Evolutionary conservation across 2,113 vertebrate genomes (phyloP), one percentile per base, ranked within the genome.

Genomic region (Sorex fumeus): DNA sequence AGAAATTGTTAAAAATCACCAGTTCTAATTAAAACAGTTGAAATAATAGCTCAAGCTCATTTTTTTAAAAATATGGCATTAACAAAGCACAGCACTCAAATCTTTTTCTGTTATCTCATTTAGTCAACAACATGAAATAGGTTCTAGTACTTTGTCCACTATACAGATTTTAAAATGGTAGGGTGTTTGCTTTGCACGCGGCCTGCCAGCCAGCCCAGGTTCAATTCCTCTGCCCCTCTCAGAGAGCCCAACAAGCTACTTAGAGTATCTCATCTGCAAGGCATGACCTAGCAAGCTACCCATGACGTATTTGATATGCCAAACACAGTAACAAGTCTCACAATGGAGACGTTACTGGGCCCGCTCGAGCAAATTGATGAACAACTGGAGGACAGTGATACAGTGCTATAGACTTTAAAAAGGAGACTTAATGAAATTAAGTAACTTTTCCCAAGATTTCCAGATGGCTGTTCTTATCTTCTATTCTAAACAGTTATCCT

Each of bases 141-240:
- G 25, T 72, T 91, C 23, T 80, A 57, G 9, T 71, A 30, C 71
- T 75, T 85, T 57, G 40, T 88, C 77, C 19, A 81, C 6, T 85
- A 86, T 78, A 30, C 16, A 93, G 60, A 83, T 82, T 71, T 88
- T 66, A 92, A 92, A 83, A 72, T n/a, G n/a, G n/a, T n/a, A n/a
- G n/a, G n/a, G n/a, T n/a, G n/a, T n/a, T n/a, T n/a, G n/a, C n/a
- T n/a, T n/a, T n/a, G n/a, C n/a, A n/a, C n/a, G n/a, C n/a, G n/a
- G n/a, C n/a, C n/a, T n/a, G n/a, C n/a, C n/a, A n/a, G n/a, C n/a
- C n/a, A n/a, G n/a, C n/a, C n/a, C n/a, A n/a, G n/a, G n/a, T n/a
- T n/a, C n/a, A n/a, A n/a, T n/a, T n/a, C n/a, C n/a, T n/a, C n/a
- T n/a, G n/a, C n/a, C n/a, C n/a, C n/a, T n/a, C n/a, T n/a, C n/a